A percentile compares a stretch with the other conserved stretches of the same genome.
phyloP scores from a whole-genome alignment of 2,888 invertebrate genomes.

The Diogma glabrata region DNA sequence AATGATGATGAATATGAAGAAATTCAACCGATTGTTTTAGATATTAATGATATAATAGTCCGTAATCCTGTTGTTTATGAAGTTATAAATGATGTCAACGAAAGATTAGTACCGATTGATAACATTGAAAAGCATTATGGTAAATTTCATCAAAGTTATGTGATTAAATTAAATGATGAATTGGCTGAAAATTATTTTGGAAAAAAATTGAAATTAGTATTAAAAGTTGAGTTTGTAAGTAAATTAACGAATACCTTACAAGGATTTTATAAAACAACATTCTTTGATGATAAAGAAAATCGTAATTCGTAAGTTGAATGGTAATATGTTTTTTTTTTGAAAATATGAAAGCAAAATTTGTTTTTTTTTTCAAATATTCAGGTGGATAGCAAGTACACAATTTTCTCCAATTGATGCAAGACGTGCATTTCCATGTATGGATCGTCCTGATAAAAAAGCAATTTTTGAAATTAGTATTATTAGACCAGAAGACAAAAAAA shows the following conservation, averaged over 20 bases:
- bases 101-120: background rate
- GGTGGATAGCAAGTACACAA: conserved; percentile 68
- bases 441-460: conserved; percentile 74
- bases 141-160: conserved; percentile 29
- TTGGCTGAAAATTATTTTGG: conserved; percentile 21
- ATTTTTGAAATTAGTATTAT: conserved; percentile 57
- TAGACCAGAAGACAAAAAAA: conserved; percentile 38
- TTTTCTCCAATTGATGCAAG: conserved; percentile 70
- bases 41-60: conserved; percentile 33
- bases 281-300: conserved; percentile 32
- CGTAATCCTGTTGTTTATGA: conserved; percentile 20
- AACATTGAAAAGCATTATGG: conserved; percentile 21
- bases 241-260: conserved; percentile 42
- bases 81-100: background rate
- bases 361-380: conserved; percentile 28
- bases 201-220: conserved; percentile 27
- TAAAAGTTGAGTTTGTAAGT: conserved; percentile 42
- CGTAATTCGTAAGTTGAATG: conserved; percentile 33
- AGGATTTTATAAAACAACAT: conserved; percentile 42
- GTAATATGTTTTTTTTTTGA: background rate
- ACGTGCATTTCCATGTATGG: conserved; percentile 77
- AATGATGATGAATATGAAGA: conserved; percentile 27
- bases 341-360: background rate
- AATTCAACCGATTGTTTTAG: conserved; percentile 33
- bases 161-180: conserved; percentile 23